A percentile compares a stretch with the other conserved stretches of the same genome.
Evolutionary conservation across 2,797 vertebrate species (phyloP).

Genomic region (Myotis findleyi): DNA sequence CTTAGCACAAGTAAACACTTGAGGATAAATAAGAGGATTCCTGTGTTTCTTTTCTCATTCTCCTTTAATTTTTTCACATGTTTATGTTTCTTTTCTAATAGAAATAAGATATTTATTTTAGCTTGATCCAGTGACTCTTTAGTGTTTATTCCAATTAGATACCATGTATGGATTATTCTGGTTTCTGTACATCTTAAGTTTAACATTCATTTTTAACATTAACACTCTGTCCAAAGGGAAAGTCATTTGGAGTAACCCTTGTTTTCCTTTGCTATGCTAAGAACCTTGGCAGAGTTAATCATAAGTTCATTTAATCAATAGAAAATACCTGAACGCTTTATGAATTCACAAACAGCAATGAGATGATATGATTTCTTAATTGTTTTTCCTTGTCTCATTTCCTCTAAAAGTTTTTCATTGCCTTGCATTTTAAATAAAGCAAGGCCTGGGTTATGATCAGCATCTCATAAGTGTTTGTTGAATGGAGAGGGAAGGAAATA

Average conservation of each 20-base stretch:
- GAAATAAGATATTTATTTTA: conserved; percentile 42
- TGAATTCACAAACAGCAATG: not conserved
- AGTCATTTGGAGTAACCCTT: not conserved
- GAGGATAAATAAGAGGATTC: not conserved
- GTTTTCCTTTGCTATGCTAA: not conserved
- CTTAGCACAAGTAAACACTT: not conserved
- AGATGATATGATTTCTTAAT: conserved; percentile 45
- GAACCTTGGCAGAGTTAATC: conserved; percentile 41
- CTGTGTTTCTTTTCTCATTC: conserved; percentile 8
- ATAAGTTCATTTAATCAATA: conserved; percentile 54
- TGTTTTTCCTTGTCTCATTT: conserved; percentile 66
- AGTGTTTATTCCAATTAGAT: not conserved
- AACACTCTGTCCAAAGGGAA: not conserved
- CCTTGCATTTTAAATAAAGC: conserved; percentile 54
- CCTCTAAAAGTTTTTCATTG: conserved; percentile 52
- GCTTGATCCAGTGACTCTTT: not conserved
- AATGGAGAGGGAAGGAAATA: conserved; percentile 41
- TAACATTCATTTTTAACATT: conserved; percentile 9
- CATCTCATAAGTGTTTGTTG: conserved; percentile 16
- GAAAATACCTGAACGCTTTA: conserved; percentile 20
- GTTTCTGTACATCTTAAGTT: not conserved
- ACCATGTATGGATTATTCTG: not conserved
- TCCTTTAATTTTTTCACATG: not conserved
- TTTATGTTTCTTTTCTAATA: not conserved
- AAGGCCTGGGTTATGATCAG: not conserved